phyloP scores from a whole-genome alignment of 2,888 invertebrate genomes.

The Shargacucullia verbasci region DNA sequence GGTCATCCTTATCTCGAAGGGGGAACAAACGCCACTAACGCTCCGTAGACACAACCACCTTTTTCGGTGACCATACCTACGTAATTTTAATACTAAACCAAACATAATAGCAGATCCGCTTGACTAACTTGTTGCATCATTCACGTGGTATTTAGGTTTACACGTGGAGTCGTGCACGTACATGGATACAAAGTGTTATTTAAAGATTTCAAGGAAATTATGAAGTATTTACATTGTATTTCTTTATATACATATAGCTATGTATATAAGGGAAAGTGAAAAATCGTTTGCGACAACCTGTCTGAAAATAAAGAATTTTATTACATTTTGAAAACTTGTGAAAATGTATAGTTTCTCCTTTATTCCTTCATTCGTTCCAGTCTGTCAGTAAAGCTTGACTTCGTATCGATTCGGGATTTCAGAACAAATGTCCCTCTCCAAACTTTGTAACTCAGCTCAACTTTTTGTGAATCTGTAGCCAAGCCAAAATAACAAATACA shows the following conservation, averaged over 20 bases:
- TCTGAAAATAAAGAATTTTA: too few relatives aligned
- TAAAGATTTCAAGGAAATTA: too few relatives aligned
- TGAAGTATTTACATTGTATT: too few relatives aligned
- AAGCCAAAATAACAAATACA: slow-evolving; percentile 30
- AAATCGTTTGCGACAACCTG: too few relatives aligned
- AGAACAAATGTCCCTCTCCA: slow-evolving; percentile 15
- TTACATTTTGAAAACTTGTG: neutral
- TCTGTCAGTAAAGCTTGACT: slow-evolving; percentile 6
- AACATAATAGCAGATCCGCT: slow-evolving; percentile 13
- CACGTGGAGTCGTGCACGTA: slow-evolving; percentile 1
- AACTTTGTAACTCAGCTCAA: slow-evolving; percentile 26
- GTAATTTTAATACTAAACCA: slow-evolving; percentile 7
- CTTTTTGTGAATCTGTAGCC: slow-evolving; percentile 21
- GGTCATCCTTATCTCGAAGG: neutral
- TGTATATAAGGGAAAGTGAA: too few relatives aligned
- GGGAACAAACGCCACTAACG: slow-evolving; percentile 6
- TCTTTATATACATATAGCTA: too few relatives aligned
- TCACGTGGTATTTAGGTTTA: neutral
- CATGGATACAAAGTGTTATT: neutral
- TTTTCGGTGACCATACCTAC: slow-evolving; percentile 6
- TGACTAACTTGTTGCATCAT: slow-evolving; percentile 37
- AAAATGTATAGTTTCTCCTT: slow-evolving; percentile 5
- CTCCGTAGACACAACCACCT: neutral
- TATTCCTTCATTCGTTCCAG: slow-evolving; percentile 4
- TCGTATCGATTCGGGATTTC: slow-evolving; percentile 19